Base-by-base conservation (phyloP, 2,113 vertebrate species). In the Tringa solitaria region DNA sequence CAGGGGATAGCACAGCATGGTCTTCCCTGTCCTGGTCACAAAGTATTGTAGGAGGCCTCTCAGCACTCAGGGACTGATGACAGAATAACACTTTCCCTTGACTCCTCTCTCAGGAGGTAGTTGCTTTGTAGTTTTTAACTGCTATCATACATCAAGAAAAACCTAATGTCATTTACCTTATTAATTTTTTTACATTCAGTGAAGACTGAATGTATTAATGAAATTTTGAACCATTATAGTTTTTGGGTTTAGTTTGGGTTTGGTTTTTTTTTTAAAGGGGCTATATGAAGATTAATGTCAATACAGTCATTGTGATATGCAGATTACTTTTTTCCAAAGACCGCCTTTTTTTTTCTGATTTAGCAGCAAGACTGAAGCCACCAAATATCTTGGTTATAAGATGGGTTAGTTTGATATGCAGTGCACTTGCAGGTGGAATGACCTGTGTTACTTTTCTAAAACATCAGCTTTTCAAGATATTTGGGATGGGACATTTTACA, bases 1-100 rank as follows among this genome's bases (percentile, higher is more conserved):
- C 28, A 45, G 35, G 33, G 22, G 4, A 20, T 7, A 18, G 22
- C 8, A 3, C 11, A 1, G 0, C 15, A 6, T 13, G 28, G 19
- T 45, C 60, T 59, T 82, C 19, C 13, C 8, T 67, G n/a, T 26
- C 41, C 57, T 57, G 6, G 8, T 45, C 37, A 32, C 22, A 48
- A 59, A 45, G 9, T 21, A 13, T 12, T 60, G 45, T 19, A 33
- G 8, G 60, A 74, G 12, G 7, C 7, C 13, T 33, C 22, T 53
- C 32, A 26, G 21, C 19, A 28, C 12, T 37, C 22, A 21, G 24
- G 33, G 19, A 28, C 39, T 35, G 51, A 39, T 28, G 37, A 24
- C 37, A 46, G 33, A 14, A 39, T 70, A 70, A 37, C 20, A 35
- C 4, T 9, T 75, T 84, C 23, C 26, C 39, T 65, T 56, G 22